Conservation (phyloP, 2,113 vertebrate species). For the Pipra filicauda region DNA sequence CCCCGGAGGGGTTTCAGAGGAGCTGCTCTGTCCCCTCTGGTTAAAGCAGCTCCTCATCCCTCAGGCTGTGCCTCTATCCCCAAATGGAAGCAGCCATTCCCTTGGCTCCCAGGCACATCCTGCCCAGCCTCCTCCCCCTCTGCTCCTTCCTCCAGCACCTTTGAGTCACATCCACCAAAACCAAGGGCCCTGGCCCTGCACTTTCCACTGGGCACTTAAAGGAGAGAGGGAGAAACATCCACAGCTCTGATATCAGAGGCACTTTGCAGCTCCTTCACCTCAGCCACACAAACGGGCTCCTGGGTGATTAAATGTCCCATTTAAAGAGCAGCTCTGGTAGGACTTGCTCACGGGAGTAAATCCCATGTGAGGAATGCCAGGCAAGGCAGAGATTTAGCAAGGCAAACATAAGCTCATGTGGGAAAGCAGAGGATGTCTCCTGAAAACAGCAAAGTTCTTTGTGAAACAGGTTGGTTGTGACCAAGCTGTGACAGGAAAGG, state of each 20-base stretch:
- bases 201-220: neutral
- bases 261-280: neutral
- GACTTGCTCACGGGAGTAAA: neutral
- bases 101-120: conserved; percentile 41
- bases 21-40: neutral
- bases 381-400: neutral
- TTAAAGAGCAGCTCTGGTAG: neutral
- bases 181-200: rapidly evolving
- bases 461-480: neutral
- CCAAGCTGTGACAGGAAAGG: conserved; percentile 26
- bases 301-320: neutral
- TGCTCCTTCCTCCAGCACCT: conserved; percentile 4
- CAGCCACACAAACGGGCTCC: neutral
- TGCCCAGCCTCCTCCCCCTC: conserved; percentile 29
- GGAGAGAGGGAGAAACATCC: neutral
- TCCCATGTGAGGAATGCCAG: rapidly evolving
- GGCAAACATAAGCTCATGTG: neutral
- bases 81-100: conserved; percentile 12
- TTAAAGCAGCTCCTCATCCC: conserved; percentile 3
- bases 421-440: neutral
- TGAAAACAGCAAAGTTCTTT: neutral
- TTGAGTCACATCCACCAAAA: neutral
- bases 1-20: neutral
- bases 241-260: neutral
- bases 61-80: neutral